Evolutionary conservation across 2,888 invertebrate genomes (phyloP), one percentile per base, ranked within the genome.

Genomic region (Trachelus stipa): DNA sequence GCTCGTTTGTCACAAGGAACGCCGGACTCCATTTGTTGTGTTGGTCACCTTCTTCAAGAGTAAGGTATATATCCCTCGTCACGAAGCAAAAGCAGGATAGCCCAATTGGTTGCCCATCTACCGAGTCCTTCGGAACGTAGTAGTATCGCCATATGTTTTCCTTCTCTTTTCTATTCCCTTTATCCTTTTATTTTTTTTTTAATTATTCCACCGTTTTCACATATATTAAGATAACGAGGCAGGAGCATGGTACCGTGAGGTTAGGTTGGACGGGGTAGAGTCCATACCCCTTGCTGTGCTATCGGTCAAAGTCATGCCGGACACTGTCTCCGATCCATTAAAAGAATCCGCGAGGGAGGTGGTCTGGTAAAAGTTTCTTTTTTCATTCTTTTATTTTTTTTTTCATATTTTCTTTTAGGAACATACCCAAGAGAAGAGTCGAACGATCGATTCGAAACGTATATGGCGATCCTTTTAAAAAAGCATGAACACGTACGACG

Each of bases 1-100:
- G 86, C 87, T 90, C 90, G 90, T 90, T 90, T 90, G 90, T 90
- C 90, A 90, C 88, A 82, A 71, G 81, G 81, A 83, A 84, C 83
- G 81, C 83, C 84, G 81, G 84, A 84, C 84, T 85, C 83, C 86
- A 82, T 83, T 83, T 81, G 81, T 82, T 81, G 80, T 77, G 78
- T 75, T 74, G 23, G 76, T 68, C 73, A 73, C 73, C 77, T 75
- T 79, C 73, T 34, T 73, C 74, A 71, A 73, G 75, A 80, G 77
- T 77, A 79, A 79, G 76, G 79, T 73, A 77, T 73, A 77, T 73
- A 40, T 69, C 69, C 76, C 23, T 12, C 31, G 73, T 35, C n/a
- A 35, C 76, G 37, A 77, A 74, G 35, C 68, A 34, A 31, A 35
- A 33, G 68, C 68, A 56, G 73, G 34, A 73, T 68, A 68, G 56